Conservation (phyloP, 2,113 vertebrate genomes). For the Rhinopomastus cyanomelas region DNA sequence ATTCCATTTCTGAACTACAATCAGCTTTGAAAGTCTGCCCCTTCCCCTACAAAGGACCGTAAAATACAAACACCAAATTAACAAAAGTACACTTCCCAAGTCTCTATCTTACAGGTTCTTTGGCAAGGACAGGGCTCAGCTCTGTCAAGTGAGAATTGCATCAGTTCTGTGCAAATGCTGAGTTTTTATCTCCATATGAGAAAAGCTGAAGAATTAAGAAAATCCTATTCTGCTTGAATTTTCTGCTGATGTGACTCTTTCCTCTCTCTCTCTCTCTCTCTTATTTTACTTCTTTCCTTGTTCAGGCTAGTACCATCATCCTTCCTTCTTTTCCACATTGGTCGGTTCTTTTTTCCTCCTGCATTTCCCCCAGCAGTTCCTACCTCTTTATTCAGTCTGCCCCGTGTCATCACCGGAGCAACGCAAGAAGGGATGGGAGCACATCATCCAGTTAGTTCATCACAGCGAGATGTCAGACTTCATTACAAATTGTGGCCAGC, state of each 20-base stretch:
- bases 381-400: neutral
- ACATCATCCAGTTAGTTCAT: neutral
- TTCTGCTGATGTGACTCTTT: neutral
- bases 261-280: neutral
- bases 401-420: neutral
- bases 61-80: neutral
- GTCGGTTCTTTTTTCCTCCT: neutral
- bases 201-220: neutral
- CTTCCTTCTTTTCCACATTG: neutral
- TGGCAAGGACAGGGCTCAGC: neutral
- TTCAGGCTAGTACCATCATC: neutral
- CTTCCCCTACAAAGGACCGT: neutral
- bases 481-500: neutral
- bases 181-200: neutral
- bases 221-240: neutral
- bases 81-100: neutral
- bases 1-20: neutral
- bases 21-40: neutral
- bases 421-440: neutral
- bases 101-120: neutral
- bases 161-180: neutral
- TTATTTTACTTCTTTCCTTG: neutral
- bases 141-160: neutral
- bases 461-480: accelerated
- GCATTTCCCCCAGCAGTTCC: neutral